Evolutionary conservation across 2,797 vertebrate genomes (phyloP), one percentile per base, ranked within the genome.

Genomic region (Chiroxiphia lanceolata): DNA sequence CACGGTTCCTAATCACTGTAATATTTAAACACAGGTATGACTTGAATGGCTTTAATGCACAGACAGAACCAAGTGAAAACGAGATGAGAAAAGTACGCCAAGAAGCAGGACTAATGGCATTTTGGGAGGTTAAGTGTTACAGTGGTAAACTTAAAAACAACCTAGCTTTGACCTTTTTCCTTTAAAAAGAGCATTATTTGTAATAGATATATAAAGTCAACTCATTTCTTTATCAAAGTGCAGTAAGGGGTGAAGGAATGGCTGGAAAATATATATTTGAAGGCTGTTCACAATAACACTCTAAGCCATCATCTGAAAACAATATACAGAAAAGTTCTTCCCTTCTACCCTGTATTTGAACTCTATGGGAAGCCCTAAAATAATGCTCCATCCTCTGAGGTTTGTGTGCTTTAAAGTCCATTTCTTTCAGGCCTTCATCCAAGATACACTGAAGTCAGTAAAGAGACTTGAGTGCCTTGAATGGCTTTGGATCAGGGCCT

Each of bases 381-480:
- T 89, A 93, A 92, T 79, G 86, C 74, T 71, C 68, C 81, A 90
- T 80, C 88, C 88, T 92, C 83, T 87, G 92, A 95, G 75, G 54
- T 85, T 89, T 84, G 60, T 74, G 42, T 5, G 38, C 71, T 94
- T 92, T 94, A 81, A 95, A 93, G 78, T 57, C 80, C 68, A 67
- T 71, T 89, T 77, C 48, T 57, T 47, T 81, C 86, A 95, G 96
- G 96, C 83, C 93, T 93, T 78, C 83, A 94, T 95, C 94, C 96
- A 97, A 96, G 75, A 90, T 89, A 93, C 64, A 95, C 93, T 90
- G 16, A 90, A 93, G 40, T 84, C 60, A 54, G 64, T 92, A 89
- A 87, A 72, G 81, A 63, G 18, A 81, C 34, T n/a, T 64, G 13
- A 93, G 38, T 61, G 75, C 57, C 81, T 92, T 80, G 67, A 95